Conservation (phyloP, 2,113 vertebrate species). For the Tetraodon nigroviridis region DNA sequence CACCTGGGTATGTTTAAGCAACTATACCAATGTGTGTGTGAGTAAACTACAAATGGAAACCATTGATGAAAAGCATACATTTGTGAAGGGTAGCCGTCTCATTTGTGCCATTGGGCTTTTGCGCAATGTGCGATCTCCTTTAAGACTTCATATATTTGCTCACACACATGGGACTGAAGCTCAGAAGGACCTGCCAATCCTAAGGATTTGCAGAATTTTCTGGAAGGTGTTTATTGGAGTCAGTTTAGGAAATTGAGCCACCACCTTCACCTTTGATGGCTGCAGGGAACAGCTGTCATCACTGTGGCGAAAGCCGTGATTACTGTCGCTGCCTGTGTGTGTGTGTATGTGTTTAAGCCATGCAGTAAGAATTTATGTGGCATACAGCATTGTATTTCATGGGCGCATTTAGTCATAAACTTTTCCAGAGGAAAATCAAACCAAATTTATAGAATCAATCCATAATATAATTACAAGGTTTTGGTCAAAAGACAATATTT, state of each 20-base stretch:
- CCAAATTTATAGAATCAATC: constrained; percentile 55
- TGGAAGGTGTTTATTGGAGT: constrained; percentile 73
- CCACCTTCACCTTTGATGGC: constrained; percentile 58
- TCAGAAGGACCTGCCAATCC: constrained; percentile 43
- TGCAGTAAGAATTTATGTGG: constrained; percentile 43
- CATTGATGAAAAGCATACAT: constrained; percentile 19
- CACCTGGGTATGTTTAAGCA: constrained; percentile 11
- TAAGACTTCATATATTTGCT: constrained; percentile 45
- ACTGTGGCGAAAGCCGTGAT: constrained; percentile 53
- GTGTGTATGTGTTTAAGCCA: constrained; percentile 37
- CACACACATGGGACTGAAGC: constrained; percentile 38
- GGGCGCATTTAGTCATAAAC: constrained; percentile 57
- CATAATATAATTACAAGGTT: constrained; percentile 57
- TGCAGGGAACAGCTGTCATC: constrained; percentile 59
- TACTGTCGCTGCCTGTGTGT: constrained; percentile 40
- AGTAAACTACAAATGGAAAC: constrained; percentile 27
- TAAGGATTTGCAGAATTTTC: constrained; percentile 61
- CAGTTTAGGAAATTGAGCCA: constrained; percentile 61
- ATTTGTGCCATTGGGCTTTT: constrained; percentile 34
- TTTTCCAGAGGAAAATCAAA: constrained; percentile 69
- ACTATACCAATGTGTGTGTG: constrained; percentile 15
- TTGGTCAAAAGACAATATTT: constrained; percentile 41
- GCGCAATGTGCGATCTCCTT: constrained; percentile 32
- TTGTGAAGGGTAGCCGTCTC: constrained; percentile 33
- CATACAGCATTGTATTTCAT: constrained; percentile 53